A percentile compares a stretch with the other conserved stretches of the same genome.
Conservation (phyloP, 2,113 vertebrate genomes). For the human (Homo sapiens) region GRCh38 chrX:99648501-99649000, state of each 20-base stretch:
- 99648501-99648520: not conserved
- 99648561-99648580: not conserved
- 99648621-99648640: not conserved
- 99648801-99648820: constrained; percentile 14
- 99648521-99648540: not conserved
- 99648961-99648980: constrained; percentile 47
- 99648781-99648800: not conserved
- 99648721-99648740: not conserved
- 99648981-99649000: not conserved
- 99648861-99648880: constrained; percentile 51
- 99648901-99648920: constrained; percentile 24
- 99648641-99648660: not conserved
- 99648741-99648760: not conserved
- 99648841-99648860: not conserved
- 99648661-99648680: not conserved
- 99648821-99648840: not conserved
- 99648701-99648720: not conserved
- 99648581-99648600: not conserved
- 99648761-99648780: not conserved
- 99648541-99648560: not conserved
- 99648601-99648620: not conserved
- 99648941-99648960: not conserved
- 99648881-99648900: constrained; percentile 43
- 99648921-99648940: constrained; percentile 30
- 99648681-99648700: not conserved